Conservation (phyloP, 1,140 invertebrate genomes). For the Bombus sibiricus region DNA sequence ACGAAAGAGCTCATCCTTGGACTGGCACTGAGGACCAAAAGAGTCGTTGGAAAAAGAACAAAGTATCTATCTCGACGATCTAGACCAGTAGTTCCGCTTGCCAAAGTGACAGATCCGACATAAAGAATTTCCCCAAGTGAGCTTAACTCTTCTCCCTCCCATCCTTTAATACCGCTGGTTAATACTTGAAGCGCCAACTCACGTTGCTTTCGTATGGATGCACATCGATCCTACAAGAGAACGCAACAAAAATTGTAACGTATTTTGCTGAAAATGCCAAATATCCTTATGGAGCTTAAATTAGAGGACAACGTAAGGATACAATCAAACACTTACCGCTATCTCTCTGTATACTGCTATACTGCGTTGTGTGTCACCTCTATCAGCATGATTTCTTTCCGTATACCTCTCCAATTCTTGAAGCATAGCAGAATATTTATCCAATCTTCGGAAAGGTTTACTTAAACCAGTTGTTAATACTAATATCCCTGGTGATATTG, state of each 20-base stretch:
- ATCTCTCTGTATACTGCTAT: conserved; percentile 97
- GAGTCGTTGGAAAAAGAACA: conserved; percentile 93
- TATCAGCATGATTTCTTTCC: conserved; percentile 96
- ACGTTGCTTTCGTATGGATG: conserved; percentile 94
- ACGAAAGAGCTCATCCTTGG: conserved; percentile 96
- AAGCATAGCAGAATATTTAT: conserved; percentile 96
- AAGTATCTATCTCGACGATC: conserved; percentile 94
- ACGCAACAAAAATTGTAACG: conserved; percentile 9
- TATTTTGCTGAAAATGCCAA: background rate
- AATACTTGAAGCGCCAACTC: conserved; percentile 98
- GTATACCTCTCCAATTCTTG: conserved; percentile 98
- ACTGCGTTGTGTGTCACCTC: conserved; percentile 97
- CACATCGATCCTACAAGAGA: conserved; percentile 88
- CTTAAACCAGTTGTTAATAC: conserved; percentile 96
- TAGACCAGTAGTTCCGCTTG: conserved; percentile 90
- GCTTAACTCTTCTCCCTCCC: conserved; percentile 94
- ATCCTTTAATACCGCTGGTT: conserved; percentile 94
- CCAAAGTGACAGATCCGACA: conserved; percentile 91
- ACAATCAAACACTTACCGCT: conserved; percentile 85
- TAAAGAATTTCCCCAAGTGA: conserved; percentile 91
- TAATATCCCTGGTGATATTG: conserved; percentile 91
- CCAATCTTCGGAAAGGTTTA: conserved; percentile 96
- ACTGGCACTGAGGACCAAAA: conserved; percentile 96
- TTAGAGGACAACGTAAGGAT: background rate
- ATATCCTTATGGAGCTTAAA: background rate